Percentiles rank a stretch among this genome's conserved stretches.
Conservation (phyloP, 2,888 invertebrate species). For the Mesorhabditis spiculigera region DNA sequence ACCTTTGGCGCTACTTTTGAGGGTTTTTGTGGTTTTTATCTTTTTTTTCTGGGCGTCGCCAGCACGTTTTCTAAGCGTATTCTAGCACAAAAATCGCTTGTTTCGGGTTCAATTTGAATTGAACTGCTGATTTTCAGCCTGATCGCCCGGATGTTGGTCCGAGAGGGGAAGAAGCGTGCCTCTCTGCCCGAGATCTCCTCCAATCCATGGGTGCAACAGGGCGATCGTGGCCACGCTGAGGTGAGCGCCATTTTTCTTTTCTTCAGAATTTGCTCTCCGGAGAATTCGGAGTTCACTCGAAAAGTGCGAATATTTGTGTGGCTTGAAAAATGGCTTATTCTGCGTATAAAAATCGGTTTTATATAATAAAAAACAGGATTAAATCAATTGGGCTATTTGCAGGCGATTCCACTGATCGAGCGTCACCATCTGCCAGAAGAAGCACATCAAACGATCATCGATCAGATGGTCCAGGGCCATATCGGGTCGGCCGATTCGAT, state of each 20-base stretch:
- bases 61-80: too few relatives aligned
- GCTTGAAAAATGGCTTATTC: not conserved
- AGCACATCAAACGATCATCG: conserved; percentile 81
- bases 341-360: not conserved
- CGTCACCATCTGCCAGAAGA: conserved; percentile 85
- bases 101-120: too few relatives aligned
- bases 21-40: too few relatives aligned
- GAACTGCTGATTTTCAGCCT: conserved; percentile 65
- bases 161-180: conserved; percentile 86
- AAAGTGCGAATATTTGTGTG: not conserved
- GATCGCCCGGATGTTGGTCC: conserved; percentile 85
- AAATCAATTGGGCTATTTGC: conserved; percentile 17
- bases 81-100: too few relatives aligned
- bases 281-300: not conserved
- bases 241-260: conserved; percentile 16
- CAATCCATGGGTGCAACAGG: conserved; percentile 66
- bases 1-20: too few relatives aligned
- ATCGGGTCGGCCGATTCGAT: conserved; percentile 92
- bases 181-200: conserved; percentile 80
- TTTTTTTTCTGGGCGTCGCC: too few relatives aligned
- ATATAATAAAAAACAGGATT: not conserved
- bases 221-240: conserved; percentile 51
- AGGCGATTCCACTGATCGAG: conserved; percentile 67
- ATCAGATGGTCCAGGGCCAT: conserved; percentile 91
- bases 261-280: not conserved